These are phyloP conservation scores for Melanotus villosus DNA, from an alignment of 2,888 invertebrate species.

Conservation along the genomic window DNA sequence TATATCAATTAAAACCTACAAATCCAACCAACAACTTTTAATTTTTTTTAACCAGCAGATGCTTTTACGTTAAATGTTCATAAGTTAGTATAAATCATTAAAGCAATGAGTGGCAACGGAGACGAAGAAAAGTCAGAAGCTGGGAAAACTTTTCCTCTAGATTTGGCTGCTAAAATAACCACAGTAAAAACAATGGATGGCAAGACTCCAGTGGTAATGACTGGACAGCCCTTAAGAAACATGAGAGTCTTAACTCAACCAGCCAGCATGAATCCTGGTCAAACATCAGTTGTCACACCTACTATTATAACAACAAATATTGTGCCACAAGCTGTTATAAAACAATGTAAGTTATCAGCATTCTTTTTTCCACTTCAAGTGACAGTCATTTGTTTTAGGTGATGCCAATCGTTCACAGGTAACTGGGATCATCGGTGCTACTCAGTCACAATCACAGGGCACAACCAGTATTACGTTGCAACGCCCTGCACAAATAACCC, in stretches of 20 bases:
- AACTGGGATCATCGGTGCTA: slow-evolving; percentile 37
- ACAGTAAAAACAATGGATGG: slow-evolving; percentile 69
- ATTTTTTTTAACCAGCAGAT: slow-evolving; percentile 30
- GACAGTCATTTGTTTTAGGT: slow-evolving; percentile 25
- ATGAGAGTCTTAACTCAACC: slow-evolving; percentile 66
- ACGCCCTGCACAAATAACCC: slow-evolving; percentile 65
- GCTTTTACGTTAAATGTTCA: slow-evolving; percentile 30
- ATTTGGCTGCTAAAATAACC: slow-evolving; percentile 70
- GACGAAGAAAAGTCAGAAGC: slow-evolving; percentile 73
- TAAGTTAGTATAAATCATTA: background rate
- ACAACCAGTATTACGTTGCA: slow-evolving; percentile 60
- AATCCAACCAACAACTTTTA: slow-evolving; percentile 14
- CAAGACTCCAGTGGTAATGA: slow-evolving; percentile 64
- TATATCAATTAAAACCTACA: background rate
- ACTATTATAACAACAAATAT: slow-evolving; percentile 68
- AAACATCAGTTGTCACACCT: slow-evolving; percentile 59
- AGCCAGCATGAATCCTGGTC: slow-evolving; percentile 59
- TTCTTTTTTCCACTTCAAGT: background rate
- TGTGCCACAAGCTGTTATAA: slow-evolving; percentile 70
- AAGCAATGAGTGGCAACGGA: slow-evolving; percentile 63
- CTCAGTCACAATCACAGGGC: slow-evolving; percentile 55
- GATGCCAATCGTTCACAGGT: slow-evolving; percentile 45
- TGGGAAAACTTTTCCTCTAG: slow-evolving; percentile 72
- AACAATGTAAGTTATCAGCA: slow-evolving; percentile 65
- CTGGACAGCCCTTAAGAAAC: slow-evolving; percentile 63